Evolutionary conservation across 2,888 invertebrate genomes (phyloP), one percentile per base, ranked within the genome.

Genomic region (Drosophila suboccidentalis): DNA sequence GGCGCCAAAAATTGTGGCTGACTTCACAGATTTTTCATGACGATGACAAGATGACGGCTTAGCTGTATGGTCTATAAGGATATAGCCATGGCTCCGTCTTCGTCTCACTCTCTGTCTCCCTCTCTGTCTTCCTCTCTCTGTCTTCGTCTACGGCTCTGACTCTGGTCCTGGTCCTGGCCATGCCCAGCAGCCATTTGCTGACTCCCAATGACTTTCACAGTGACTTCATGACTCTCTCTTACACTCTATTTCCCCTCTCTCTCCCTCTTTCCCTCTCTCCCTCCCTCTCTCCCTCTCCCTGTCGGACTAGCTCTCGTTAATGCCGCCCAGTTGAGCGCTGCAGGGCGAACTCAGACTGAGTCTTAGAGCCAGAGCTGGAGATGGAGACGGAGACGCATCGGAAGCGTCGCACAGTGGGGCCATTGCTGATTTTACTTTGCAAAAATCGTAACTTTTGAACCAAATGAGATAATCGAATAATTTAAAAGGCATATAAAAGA

Each of bases 1-100:
- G 91, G 91, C 91, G 91, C 91, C 91, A 91, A 90, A 90, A 90
- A 90, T 80, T 85, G 90, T 82, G 90, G 89, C 90, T 90, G 90
- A 88, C 91, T 90, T 83, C 87, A 91, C 90, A 86, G 87, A 90
- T 91, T 91, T 90, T 77, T 78, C 78, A 82, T 85, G 82, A 78
- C 80, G 82, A 78, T 82, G 81, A 83, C 77, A 82, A 78, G 82
- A 84, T 80, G 81, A 87, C 80, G 81, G 85, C 71, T 84, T 75
- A 83, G 83, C 71, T 67, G 47, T 47, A 63, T 49, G 60, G 71
- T 60, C 69, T 54, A 74, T 74, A 69, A 63, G 63, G 69, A 58
- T 70, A 71, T 57, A 50, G 70, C 44, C 44, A 53, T 41, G 47
- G 38, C 66, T 65, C 61, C 64, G 22, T 58, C 41, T 13, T 13